Conservation (phyloP, 37 sponge, comb jelly and placozoan genomes). For the Spongilla lacustris region DNA sequence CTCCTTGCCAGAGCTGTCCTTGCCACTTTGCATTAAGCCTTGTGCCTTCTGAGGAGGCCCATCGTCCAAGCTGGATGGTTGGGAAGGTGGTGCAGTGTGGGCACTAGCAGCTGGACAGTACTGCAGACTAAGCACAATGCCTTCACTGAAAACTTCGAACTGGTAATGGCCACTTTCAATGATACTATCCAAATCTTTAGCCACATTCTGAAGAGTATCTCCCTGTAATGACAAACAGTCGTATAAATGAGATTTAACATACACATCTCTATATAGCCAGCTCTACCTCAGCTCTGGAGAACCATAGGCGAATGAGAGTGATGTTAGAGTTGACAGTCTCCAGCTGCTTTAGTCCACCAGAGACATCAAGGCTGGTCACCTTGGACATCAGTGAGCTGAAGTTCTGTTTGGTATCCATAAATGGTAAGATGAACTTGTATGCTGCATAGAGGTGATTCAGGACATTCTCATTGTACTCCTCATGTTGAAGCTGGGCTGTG, state of each 20-base stretch:
- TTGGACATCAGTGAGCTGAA: slow-evolving; percentile 57
- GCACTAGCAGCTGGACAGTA: not conserved
- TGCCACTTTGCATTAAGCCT: not conserved
- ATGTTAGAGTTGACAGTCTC: slow-evolving; percentile 80
- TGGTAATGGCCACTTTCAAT: slow-evolving; percentile 68
- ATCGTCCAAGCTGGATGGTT: not conserved
- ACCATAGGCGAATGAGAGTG: slow-evolving; percentile 78
- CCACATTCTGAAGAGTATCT: not conserved
- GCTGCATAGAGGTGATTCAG: slow-evolving; percentile 84
- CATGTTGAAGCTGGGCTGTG: slow-evolving; percentile 77
- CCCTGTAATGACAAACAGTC: slow-evolving; percentile 7
- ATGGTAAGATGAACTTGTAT: slow-evolving; percentile 69
- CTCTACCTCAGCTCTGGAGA: slow-evolving; percentile 79
- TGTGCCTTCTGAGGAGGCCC: not conserved
- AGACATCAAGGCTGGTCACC: slow-evolving; percentile 43
- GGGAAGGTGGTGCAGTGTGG: not conserved
- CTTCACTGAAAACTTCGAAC: slow-evolving; percentile 36
- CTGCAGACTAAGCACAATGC: not conserved
- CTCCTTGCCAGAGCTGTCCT: not conserved
- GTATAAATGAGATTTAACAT: not conserved
- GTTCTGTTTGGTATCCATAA: slow-evolving; percentile 61
- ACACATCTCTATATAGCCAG: slow-evolving; percentile 8
- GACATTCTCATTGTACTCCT: slow-evolving; percentile 82
- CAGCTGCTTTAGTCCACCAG: slow-evolving; percentile 56
- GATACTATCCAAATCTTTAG: slow-evolving; percentile 53